A percentile compares a stretch with the other conserved stretches of the same genome.
Evolutionary conservation across 1,140 invertebrate species (phyloP).

Genomic region (Trichonephila inaurata): DNA sequence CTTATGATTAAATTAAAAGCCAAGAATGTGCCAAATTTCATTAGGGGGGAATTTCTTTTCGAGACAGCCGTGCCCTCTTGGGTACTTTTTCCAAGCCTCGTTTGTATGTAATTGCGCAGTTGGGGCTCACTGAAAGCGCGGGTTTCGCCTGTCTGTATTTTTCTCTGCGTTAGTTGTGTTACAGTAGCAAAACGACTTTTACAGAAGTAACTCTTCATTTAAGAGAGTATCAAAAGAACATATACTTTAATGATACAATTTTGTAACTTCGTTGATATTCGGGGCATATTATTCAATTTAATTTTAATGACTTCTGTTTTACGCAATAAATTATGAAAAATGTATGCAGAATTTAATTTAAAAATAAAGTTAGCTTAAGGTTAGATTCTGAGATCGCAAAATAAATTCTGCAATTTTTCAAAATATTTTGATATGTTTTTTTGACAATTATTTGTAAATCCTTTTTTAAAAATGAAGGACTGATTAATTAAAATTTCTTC

Average conservation of each 20-base stretch:
- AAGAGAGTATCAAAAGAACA: not conserved
- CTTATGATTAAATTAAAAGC: constrained; percentile 28
- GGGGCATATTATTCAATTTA: not conserved
- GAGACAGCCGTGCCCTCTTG: not conserved
- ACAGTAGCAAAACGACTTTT: not conserved
- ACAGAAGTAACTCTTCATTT: not conserved
- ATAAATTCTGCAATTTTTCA: no score
- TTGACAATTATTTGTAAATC: no score
- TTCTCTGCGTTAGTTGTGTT: not conserved
- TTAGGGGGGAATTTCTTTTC: not conserved
- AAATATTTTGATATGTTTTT: no score
- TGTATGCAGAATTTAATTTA: no score
- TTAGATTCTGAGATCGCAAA: no score
- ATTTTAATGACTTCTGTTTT: no score
- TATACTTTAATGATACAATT: not conserved
- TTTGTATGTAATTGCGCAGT: not conserved
- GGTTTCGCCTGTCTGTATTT: not conserved
- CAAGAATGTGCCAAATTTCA: constrained; percentile 1
- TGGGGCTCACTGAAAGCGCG: not conserved
- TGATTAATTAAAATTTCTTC: no score
- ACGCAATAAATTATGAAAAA: no score
- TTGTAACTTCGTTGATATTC: not conserved
- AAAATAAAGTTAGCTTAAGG: no score
- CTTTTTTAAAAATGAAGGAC: no score
- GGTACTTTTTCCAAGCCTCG: not conserved